phyloP scores from a whole-genome alignment of 2,113 vertebrate species.

The Stegastes partitus region DNA sequence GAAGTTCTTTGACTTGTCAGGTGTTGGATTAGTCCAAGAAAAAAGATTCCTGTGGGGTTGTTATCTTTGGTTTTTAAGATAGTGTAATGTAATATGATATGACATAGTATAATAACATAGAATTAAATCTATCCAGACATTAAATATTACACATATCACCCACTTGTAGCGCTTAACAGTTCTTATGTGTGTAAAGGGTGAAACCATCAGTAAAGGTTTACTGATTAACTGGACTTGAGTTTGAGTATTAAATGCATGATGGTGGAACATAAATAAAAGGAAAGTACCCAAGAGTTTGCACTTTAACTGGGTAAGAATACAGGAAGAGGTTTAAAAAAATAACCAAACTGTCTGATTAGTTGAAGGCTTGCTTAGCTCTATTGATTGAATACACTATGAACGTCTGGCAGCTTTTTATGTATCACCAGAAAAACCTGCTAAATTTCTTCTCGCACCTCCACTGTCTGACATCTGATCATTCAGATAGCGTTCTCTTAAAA shows the following conservation, averaged over 20 bases:
- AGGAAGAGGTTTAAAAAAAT: background rate
- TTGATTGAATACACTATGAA: background rate
- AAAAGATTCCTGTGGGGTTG: no score
- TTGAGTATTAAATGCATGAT: background rate
- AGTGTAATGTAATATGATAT: no score
- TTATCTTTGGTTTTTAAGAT: no score
- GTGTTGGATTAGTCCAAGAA: background rate
- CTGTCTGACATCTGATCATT: background rate
- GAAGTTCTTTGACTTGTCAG: background rate
- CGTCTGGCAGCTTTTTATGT: background rate
- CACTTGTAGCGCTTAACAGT: background rate
- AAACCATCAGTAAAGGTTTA: background rate
- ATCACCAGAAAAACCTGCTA: background rate
- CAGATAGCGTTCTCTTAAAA: background rate
- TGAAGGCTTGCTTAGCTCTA: background rate
- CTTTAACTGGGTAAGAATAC: background rate
- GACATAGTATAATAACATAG: background rate
- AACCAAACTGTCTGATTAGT: background rate
- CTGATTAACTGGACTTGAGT: conserved; percentile 5
- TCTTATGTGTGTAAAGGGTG: background rate
- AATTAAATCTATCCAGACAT: background rate
- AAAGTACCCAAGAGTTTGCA: background rate
- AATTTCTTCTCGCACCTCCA: background rate
- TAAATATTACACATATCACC: no score
- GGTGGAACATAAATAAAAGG: background rate